A percentile compares a stretch with the other conserved stretches of the same genome.
Evolutionary conservation across 2,888 invertebrate genomes (phyloP).

Genomic region (Cephus sareptanus): DNA sequence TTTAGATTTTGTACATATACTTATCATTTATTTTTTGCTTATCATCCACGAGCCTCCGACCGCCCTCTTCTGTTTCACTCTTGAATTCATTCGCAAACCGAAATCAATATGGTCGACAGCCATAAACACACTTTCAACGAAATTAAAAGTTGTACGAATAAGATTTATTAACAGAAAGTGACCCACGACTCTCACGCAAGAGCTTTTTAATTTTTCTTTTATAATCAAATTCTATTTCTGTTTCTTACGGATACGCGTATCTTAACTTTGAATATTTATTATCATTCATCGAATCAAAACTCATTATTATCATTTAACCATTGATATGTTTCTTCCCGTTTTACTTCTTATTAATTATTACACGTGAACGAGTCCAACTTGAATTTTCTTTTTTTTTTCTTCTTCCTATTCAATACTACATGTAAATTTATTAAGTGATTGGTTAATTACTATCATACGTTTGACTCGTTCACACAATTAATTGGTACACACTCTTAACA

Average conservation of each 20-base stretch:
- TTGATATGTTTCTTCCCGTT: neutral
- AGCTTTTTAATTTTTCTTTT: neutral
- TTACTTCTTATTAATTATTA: neutral
- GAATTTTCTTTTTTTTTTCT: neutral
- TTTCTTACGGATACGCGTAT: neutral
- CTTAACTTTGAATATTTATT: neutral
- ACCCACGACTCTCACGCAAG: neutral
- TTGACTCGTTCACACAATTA: conserved; percentile 25
- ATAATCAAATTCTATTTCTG: neutral
- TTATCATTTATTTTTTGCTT: neutral
- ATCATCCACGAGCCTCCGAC: neutral
- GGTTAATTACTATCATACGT: conserved; percentile 7
- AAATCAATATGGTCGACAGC: neutral
- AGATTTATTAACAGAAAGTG: neutral
- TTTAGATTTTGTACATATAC: neutral
- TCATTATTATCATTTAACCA: neutral
- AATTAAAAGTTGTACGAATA: neutral
- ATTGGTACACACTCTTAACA: conserved; percentile 26
- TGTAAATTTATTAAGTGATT: neutral
- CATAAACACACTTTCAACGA: neutral
- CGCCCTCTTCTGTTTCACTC: neutral
- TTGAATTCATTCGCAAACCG: neutral
- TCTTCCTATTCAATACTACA: neutral
- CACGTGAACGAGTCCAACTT: neutral
- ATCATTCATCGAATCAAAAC: neutral